A percentile compares a stretch with the other conserved stretches of the same genome.
These are phyloP conservation scores for Trichonephila clavipes DNA, from an alignment of 1,140 invertebrate species.

Conservation along the genomic window DNA sequence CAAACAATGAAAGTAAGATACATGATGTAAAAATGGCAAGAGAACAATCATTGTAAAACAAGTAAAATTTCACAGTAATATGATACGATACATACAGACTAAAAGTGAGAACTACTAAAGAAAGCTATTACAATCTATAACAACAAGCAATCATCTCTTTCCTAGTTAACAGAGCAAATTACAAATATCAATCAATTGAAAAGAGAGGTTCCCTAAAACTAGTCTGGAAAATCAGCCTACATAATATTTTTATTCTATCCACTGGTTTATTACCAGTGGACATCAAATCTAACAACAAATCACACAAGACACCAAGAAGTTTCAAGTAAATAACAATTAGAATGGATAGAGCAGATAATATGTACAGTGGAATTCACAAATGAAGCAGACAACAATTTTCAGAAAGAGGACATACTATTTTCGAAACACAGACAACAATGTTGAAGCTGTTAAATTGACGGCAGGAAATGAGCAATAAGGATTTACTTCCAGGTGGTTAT, in stretches of 20 bases:
- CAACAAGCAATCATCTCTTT: slow-evolving; percentile 7
- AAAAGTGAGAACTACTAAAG: neutral
- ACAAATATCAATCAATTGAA: neutral
- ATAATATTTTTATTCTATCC: neutral
- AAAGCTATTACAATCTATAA: slow-evolving; percentile 21
- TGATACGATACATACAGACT: neutral
- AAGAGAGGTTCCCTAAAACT: neutral
- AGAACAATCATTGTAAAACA: slow-evolving; percentile 23
- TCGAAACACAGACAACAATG: neutral
- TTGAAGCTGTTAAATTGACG: slow-evolving; percentile 38
- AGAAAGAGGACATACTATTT: neutral
- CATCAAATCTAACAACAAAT: neutral
- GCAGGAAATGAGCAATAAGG: slow-evolving; percentile 42
- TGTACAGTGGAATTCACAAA: slow-evolving; percentile 15
- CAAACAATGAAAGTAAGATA: slow-evolving; percentile 4
- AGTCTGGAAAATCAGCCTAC: slow-evolving; percentile 21
- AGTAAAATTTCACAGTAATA: slow-evolving; percentile 20
- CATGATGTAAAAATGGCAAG: slow-evolving; percentile 34
- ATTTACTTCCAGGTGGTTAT: neutral
- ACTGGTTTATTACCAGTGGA: neutral
- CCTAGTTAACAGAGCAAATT: slow-evolving; percentile 12
- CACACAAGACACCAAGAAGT: slow-evolving; percentile 2
- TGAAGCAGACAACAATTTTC: slow-evolving; percentile 15
- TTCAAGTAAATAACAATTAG: slow-evolving; percentile 12
- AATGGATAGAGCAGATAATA: slow-evolving; percentile 7